Conservation (phyloP, 2,797 vertebrate species). For the Argya squamiceps region DNA sequence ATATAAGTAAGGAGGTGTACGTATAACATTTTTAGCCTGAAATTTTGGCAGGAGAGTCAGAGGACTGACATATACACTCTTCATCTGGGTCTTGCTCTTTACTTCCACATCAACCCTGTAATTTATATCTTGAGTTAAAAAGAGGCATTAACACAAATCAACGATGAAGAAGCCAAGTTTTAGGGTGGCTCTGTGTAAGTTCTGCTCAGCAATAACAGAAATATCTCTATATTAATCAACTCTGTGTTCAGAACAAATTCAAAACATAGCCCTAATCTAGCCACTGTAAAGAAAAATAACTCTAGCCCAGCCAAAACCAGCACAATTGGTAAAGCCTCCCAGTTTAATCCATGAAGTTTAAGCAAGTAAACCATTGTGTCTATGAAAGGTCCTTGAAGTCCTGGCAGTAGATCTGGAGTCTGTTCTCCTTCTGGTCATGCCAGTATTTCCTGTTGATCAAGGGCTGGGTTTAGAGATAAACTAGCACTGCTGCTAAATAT, state of each 20-base stretch:
- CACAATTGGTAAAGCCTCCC: accelerated
- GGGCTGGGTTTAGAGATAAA: background rate
- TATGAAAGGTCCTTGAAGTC: background rate
- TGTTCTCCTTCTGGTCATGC: background rate
- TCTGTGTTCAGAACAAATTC: background rate
- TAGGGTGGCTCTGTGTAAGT: background rate
- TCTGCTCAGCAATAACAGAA: background rate
- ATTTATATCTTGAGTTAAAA: conserved; percentile 21
- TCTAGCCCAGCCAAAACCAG: background rate
- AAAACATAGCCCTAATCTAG: background rate
- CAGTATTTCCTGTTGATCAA: background rate
- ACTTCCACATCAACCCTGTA: background rate
- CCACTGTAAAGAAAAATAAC: background rate
- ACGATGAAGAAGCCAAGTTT: background rate
- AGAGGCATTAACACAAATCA: background rate
- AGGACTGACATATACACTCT: background rate
- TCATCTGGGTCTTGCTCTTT: background rate
- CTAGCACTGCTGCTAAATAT: background rate
- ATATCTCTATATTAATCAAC: background rate
- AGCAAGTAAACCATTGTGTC: background rate
- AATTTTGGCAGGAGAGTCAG: background rate
- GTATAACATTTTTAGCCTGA: background rate
- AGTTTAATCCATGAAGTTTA: background rate
- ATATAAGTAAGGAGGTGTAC: background rate
- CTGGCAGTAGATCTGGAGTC: background rate